These are phyloP conservation scores for Eumaeus atala DNA, from an alignment of 1,140 invertebrate species.

Conservation along the genomic window DNA sequence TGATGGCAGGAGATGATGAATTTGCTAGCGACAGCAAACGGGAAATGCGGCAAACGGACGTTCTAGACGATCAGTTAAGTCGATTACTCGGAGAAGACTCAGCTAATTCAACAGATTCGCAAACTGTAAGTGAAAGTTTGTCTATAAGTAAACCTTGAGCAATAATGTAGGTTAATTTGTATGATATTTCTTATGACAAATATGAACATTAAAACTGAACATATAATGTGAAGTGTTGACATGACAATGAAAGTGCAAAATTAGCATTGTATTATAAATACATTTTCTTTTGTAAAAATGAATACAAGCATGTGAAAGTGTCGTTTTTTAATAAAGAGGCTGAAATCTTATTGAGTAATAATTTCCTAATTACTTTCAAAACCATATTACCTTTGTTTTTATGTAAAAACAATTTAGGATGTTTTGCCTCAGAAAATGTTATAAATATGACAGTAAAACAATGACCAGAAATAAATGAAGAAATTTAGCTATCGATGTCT, in stretches of 20 bases:
- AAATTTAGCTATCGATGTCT: too few species aligned
- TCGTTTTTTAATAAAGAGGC: constrained; percentile 19
- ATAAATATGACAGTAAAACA: not conserved
- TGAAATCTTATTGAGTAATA: constrained; percentile 16
- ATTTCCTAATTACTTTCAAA: constrained; percentile 11
- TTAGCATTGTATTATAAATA: constrained; percentile 21
- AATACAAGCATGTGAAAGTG: constrained; percentile 12
- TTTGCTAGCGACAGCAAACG: constrained; percentile 40
- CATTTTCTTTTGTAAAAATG: constrained; percentile 8
- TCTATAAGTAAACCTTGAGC: constrained; percentile 52
- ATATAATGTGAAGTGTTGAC: constrained; percentile 38
- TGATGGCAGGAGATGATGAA: constrained; percentile 67
- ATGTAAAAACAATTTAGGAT: not conserved
- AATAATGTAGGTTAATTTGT: constrained; percentile 37
- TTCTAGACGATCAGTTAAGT: constrained; percentile 46
- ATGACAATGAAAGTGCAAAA: constrained; percentile 16
- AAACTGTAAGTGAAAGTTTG: constrained; percentile 59
- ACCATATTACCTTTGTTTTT: constrained; percentile 5
- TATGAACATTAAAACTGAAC: constrained; percentile 27
- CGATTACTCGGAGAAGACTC: constrained; percentile 51
- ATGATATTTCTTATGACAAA: constrained; percentile 11
- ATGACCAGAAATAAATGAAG: not conserved
- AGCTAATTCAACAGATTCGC: constrained; percentile 49
- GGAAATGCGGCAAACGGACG: constrained; percentile 29
- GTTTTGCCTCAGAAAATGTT: not conserved